Base-by-base conservation (phyloP, 2,113 vertebrate species). In the Oxygymnocypris stewartii region DNA sequence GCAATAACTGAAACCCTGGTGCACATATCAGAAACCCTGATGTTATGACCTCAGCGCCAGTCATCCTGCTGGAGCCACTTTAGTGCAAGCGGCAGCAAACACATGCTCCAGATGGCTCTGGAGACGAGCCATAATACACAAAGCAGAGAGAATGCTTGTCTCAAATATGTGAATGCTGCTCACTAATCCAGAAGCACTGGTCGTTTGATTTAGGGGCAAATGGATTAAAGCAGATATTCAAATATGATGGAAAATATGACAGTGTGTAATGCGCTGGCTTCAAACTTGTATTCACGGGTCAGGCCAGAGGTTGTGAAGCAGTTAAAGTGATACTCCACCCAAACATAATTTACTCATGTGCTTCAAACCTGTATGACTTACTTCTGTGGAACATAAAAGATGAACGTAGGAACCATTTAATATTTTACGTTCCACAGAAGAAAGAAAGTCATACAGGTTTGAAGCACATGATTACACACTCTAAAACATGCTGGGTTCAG, bases 181-280 rank as follows among this genome's bases (percentile, higher is more conserved):
- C 67, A 31, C 44, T 75, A 23, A 82, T 74, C 20, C 40, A 75
- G 23, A 75, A 23, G 40, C 40, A 44, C 2, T 14, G 40, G 73
- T 14, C 2, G 12, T 83, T 83, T 71, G 42, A 76, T 78, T 78
- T 78, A 54, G 18, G n/a, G 18, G 59, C 76, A 25, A 61, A 9
- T 3, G 49, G 69, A 85, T 81, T 81, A 76, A 54, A 40, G 31
- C 51, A 88, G 76, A 31, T 75, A 83, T 73, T 54, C 79, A 87
- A 76, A 67, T 44, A 47, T 42, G 12, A 77, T 75, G 85, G 69
- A 82, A 87, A 59, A 67, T 44, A 49, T 78, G 63, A 28, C 57
- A 51, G 25, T 13, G 78, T 79, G 76, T 44, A 79, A 57, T 49
- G n/a, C 12, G 59, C 9, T 77, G 57, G 42, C 59, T 54, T 87